Evolutionary conservation across 2,888 invertebrate species (phyloP).

Genomic region (Polylopha cassiicola): DNA sequence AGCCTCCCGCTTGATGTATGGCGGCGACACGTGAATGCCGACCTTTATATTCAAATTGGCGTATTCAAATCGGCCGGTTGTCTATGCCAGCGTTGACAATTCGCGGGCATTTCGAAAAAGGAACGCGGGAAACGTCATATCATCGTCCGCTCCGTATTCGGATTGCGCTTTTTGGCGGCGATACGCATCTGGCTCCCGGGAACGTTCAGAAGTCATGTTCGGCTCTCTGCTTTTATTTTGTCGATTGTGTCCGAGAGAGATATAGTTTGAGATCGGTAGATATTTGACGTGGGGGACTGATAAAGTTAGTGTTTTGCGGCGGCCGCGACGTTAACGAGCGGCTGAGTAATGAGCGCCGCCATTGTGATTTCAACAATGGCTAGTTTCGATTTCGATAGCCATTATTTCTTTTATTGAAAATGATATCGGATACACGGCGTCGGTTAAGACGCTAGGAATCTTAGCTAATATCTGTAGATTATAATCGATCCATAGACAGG

Average conservation of each 20-base stretch:
- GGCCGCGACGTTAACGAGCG: slow-evolving; percentile 67
- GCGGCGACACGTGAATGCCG: slow-evolving; percentile 67
- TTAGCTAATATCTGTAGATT: slow-evolving; percentile 4
- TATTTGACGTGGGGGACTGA: slow-evolving; percentile 70
- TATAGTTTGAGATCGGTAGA: slow-evolving; percentile 68
- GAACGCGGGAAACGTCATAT: slow-evolving; percentile 69
- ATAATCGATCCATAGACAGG: not conserved
- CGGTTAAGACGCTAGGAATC: slow-evolving; percentile 43
- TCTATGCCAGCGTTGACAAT: slow-evolving; percentile 72
- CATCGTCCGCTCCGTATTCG: slow-evolving; percentile 51
- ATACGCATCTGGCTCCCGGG: slow-evolving; percentile 68
- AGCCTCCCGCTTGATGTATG: slow-evolving; percentile 69
- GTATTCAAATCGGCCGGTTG: slow-evolving; percentile 71
- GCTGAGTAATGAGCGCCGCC: slow-evolving; percentile 71
- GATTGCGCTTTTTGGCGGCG: slow-evolving; percentile 64
- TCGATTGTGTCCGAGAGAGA: slow-evolving; percentile 67
- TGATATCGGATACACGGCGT: slow-evolving; percentile 30
- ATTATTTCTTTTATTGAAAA: slow-evolving; percentile 73
- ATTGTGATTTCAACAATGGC: slow-evolving; percentile 72
- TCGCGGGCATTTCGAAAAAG: slow-evolving; percentile 70
- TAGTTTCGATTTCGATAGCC: slow-evolving; percentile 52
- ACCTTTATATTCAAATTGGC: slow-evolving; percentile 75
- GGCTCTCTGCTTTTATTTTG: slow-evolving; percentile 53
- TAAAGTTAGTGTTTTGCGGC: slow-evolving; percentile 72
- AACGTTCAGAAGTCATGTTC: slow-evolving; percentile 52